Evolutionary conservation across 2,797 vertebrate genomes (phyloP), one percentile per base, ranked within the genome.

Genomic region (Microctenopoma stevenorrisi): DNA sequence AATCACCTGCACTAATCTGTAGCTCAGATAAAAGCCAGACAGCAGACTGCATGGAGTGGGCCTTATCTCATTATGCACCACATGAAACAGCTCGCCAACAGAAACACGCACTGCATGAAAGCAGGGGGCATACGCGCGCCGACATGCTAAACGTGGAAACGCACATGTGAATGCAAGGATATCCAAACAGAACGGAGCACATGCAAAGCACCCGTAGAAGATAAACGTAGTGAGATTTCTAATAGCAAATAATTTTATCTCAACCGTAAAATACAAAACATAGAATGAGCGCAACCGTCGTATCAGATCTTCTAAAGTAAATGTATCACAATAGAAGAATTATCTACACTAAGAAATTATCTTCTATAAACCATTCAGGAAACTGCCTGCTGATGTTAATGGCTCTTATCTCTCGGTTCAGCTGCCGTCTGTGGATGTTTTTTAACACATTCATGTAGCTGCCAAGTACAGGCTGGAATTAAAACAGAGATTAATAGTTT

Each of bases 1-100:
- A 89, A 88, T 89, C 85, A 86, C 87, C 86, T 91, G 83, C 43
- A 33, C 86, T 91, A 92, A 93, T 92, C 90, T 86, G 75, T 50
- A 38, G 72, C 63, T 65, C 68, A 78, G 89, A 91, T 91, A 89
- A 86, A 79, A 64, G 71, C 88, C 90, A 88, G 91, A 91, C 87
- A 78, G 84, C 84, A 87, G 90, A 88, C 88, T 89, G 82, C 86
- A 47, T 74, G 77, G 79, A 89, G 86, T 74, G 82, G 61, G 28
- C 79, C 79, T 92, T 90, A 92, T 93, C 91, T 86, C 79, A 87
- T 86, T 83, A 87, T 50, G 65, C 78, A 49, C 76, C 70, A 58
- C 87, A 87, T 85, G 72, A 88, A 90, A 85, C 81, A 59, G 66
- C 62, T 78, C 13, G 62, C 68, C 69, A 33, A 4, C 40, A 12